These are phyloP conservation scores for Drosophila bifasciata DNA, from an alignment of 1,140 invertebrate genomes.

Conservation along the genomic window DNA sequence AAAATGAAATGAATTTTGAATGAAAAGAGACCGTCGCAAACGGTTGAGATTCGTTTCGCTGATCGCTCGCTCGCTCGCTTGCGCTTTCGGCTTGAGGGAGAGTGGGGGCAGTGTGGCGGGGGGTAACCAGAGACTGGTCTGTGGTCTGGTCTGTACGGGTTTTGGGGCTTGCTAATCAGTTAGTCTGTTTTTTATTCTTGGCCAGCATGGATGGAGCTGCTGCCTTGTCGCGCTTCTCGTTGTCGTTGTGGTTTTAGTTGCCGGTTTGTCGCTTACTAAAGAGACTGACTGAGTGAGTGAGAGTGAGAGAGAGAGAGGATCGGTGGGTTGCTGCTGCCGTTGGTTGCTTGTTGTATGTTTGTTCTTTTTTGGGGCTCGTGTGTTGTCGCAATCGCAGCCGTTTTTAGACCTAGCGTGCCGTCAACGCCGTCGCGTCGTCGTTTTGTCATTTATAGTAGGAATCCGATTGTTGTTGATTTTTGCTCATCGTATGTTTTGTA, in stretches of 20 bases:
- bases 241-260: conserved; percentile 9
- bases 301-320: conserved; percentile 16
- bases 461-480: conserved; percentile 39
- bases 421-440: conserved; percentile 28
- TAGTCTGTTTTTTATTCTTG: conserved; percentile 80
- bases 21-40: conserved; percentile 24
- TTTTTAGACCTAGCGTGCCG: conserved; percentile 60
- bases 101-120: background rate
- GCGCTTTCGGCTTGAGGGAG: background rate
- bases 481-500: no score
- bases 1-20: conserved; percentile 53
- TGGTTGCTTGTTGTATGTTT: conserved; percentile 19
- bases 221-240: conserved; percentile 29
- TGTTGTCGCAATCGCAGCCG: conserved; percentile 69
- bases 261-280: conserved; percentile 17
- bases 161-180: conserved; percentile 71
- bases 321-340: conserved; percentile 21
- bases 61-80: background rate
- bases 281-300: conserved; percentile 13
- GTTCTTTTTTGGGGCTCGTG: conserved; percentile 36
- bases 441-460: conserved; percentile 20
- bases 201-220: conserved; percentile 75
- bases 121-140: conserved; percentile 10
- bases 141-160: conserved; percentile 46
- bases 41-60: conserved; percentile 47